A percentile compares a stretch with the other conserved stretches of the same genome.
These are phyloP conservation scores for Psittacara wagleri DNA, from an alignment of 2,113 vertebrate species.

Conservation along the genomic window DNA sequence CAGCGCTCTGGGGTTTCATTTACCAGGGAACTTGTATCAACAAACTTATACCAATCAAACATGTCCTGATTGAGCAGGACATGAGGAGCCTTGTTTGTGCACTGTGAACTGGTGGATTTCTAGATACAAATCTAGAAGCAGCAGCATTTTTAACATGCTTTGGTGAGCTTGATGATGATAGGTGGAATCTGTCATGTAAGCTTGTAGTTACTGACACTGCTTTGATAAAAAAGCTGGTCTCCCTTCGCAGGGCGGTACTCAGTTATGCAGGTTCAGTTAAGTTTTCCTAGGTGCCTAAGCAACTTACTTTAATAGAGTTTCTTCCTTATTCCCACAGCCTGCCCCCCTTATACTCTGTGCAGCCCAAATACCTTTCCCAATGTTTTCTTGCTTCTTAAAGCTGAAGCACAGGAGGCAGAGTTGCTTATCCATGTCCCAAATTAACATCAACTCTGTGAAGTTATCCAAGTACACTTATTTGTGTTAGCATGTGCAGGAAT, in stretches of 20 bases:
- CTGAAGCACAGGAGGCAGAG: neutral
- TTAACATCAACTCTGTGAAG: neutral
- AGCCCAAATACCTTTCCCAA: neutral
- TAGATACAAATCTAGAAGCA: neutral
- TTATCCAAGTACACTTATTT: neutral
- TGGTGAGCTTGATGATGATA: neutral
- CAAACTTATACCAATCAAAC: neutral
- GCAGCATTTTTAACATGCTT: neutral
- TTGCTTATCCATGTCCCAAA: neutral
- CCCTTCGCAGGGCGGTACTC: neutral
- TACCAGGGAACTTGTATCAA: neutral
- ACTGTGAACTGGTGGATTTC: neutral
- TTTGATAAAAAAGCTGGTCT: neutral
- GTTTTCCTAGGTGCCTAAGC: neutral
- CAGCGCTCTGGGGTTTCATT: neutral
- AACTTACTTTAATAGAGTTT: neutral
- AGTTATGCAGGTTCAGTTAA: neutral
- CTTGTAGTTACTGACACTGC: neutral
- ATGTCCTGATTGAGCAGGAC: neutral
- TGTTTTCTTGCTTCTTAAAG: neutral
- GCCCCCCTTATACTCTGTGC: fast-evolving
- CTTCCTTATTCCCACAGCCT: neutral
- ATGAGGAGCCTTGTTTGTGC: neutral
- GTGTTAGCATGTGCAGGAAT: neutral
- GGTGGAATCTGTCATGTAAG: neutral